A percentile compares a stretch with the other conserved stretches of the same genome.
phyloP scores from a whole-genome alignment of 2,113 vertebrate genomes.

The Triplophysa tibetana region DNA sequence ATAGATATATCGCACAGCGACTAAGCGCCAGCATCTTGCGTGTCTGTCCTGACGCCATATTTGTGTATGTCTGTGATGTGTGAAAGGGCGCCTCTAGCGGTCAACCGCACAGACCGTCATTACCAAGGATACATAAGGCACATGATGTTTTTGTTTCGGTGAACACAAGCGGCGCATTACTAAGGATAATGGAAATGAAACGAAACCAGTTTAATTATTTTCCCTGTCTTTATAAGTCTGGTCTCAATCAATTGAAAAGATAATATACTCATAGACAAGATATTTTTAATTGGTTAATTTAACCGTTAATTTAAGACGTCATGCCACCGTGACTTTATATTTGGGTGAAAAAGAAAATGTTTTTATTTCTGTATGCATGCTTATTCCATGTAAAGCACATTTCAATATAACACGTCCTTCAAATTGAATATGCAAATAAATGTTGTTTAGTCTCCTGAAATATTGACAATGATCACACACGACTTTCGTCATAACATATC shows the following conservation, averaged over 20 bases:
- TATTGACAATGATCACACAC: not conserved
- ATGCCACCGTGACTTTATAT: not conserved
- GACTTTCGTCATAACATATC: not conserved
- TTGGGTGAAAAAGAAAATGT: not conserved
- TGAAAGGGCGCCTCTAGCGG: constrained; percentile 73
- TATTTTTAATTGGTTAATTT: too few relatives aligned
- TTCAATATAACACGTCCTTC: not conserved
- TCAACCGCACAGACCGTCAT: not conserved
- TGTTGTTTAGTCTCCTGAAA: not conserved
- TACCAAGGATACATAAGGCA: constrained; percentile 28
- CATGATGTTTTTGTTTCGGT: not conserved
- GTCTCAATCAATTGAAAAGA: not conserved
- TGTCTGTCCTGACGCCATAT: constrained; percentile 75
- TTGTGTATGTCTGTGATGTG: constrained; percentile 68
- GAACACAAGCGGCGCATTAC: not conserved
- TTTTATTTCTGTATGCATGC: not conserved
- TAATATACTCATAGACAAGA: too few relatives aligned
- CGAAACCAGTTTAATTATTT: not conserved
- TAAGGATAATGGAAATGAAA: not conserved
- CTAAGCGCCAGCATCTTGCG: constrained; percentile 67
- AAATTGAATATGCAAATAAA: not conserved
- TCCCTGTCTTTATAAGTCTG: not conserved
- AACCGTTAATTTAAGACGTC: too few relatives aligned
- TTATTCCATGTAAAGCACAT: not conserved
- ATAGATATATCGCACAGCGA: constrained; percentile 57